Evolutionary conservation across 2,888 invertebrate species (phyloP), one percentile per base, ranked within the genome.

Genomic region (Furcula furcula): DNA sequence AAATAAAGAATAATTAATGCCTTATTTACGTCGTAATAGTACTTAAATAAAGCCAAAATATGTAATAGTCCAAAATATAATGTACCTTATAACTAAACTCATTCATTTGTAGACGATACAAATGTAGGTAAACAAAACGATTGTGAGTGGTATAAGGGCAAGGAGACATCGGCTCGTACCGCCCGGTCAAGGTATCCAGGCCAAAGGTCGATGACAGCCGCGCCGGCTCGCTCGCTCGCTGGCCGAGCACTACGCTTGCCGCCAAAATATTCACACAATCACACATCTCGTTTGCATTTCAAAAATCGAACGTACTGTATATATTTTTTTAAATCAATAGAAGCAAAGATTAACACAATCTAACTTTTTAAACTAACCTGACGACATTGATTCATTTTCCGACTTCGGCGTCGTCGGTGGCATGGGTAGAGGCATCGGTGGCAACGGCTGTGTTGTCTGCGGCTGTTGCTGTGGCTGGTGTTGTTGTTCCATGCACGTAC

Each of bases 161-260:
- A 72, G 73, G 72, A 76, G 77, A 80, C 81, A 81, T 76, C 76
- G 76, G 63, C 64, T 72, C 66, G 61, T 58, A 61, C 59, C 76
- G 80, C 68, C 77, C 83, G 87, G 87, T 88, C 87, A 88, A 88
- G 87, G 86, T 88, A 85, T 88, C 78, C 81, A 78, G 85, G 86
- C 74, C 85, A 88, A 86, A 88, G 87, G 87, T 88, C 87, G 84
- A 83, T 83, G 87, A 85, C 87, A 86, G 83, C 40, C 36, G 46
- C 70, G 63, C 23, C 56, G 45, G 61, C 56, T 61, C 56, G 46
- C 58, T 53, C 55, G 55, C 59, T 55, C 36, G 41, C 50, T 48
- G 43, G 55, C 40, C 46, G 53, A 55, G 50, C 58, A 44, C 46
- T 57, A 60, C 56, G 62, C 60, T 73, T 72, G 65, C 79, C 82